Evolutionary conservation across 2,888 invertebrate species (phyloP), one percentile per base, ranked within the genome.

Genomic region (Diogma glabrata): DNA sequence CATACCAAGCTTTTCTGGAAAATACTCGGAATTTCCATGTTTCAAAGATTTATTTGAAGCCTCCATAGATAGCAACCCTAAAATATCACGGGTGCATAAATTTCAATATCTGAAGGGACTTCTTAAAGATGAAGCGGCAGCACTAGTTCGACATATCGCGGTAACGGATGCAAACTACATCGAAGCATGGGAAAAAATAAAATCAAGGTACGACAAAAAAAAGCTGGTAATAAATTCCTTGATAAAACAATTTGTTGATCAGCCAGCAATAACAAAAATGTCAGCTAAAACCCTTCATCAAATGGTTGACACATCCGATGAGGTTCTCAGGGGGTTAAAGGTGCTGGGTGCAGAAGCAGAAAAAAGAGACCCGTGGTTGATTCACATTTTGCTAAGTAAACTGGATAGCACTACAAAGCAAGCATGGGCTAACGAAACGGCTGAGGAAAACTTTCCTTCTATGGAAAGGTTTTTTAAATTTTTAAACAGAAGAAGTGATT

Each of bases 131-230:
- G 49, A 49, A 24, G 36, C 49, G 9, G n/a, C 14, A 4, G 12
- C 22, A 17, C 9, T 38, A 8, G 17, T 38, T 3, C 36, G 22
- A 8, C 38, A 49, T 24, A 3, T 38, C 1, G 14, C 6, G 3
- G 19, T 24, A 16, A 49, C 23, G 5, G 49, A 49, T 14, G 22
- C 14, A 9, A 49, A 38, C 16, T 49, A 38, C 24, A 8, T 2
- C 4, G 23, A 49, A 24, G 49, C 49, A 14, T 23, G 38, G 23
- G 23, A 36, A 12, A 49, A 36, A 38, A n/a, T 49, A 5, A 12
- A 30, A 3, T 16, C 4, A 24, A 12, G 49, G 33, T 49, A 49
- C 14, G 49, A 49, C 16, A 49, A 49, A 9, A 22, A 17, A n/a
- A 38, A 38, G 17, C 16, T 3, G 3, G 17, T 17, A 14, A 8